phyloP scores from a whole-genome alignment of 2,113 vertebrate species.

The Aptenodytes patagonicus region DNA sequence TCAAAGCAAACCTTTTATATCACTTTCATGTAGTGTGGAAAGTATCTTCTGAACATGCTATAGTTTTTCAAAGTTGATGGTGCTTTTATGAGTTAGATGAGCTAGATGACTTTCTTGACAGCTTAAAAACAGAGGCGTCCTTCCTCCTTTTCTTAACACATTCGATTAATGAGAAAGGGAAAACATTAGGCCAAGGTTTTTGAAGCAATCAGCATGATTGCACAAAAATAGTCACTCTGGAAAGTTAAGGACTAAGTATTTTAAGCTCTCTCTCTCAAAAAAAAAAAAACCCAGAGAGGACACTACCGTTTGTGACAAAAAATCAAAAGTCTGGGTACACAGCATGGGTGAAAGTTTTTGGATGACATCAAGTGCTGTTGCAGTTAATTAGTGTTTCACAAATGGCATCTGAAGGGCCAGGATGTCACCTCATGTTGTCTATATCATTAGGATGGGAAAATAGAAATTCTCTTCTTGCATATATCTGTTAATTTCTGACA shows the following conservation, averaged over 20 bases:
- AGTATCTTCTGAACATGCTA: not conserved
- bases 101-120: not conserved
- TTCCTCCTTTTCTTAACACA: not conserved
- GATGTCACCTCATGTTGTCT: not conserved
- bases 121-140: not conserved
- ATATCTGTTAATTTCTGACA: not conserved
- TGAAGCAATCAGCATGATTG: not conserved
- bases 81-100: slow-evolving; percentile 28
- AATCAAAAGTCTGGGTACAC: not conserved
- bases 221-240: not conserved
- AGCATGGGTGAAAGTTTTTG: not conserved
- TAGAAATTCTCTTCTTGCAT: not conserved
- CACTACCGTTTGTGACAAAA: not conserved
- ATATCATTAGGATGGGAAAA: not conserved
- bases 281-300: not conserved
- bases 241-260: not conserved
- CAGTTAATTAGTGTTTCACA: not conserved
- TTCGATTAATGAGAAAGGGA: not conserved
- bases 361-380: not conserved
- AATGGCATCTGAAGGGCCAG: not conserved
- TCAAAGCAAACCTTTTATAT: slow-evolving; percentile 24
- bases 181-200: not conserved
- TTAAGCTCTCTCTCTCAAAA: not conserved
- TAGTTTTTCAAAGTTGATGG: not conserved
- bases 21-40: not conserved